Conservation (phyloP, 2,888 invertebrate genomes). For the Carabus problematicus region DNA sequence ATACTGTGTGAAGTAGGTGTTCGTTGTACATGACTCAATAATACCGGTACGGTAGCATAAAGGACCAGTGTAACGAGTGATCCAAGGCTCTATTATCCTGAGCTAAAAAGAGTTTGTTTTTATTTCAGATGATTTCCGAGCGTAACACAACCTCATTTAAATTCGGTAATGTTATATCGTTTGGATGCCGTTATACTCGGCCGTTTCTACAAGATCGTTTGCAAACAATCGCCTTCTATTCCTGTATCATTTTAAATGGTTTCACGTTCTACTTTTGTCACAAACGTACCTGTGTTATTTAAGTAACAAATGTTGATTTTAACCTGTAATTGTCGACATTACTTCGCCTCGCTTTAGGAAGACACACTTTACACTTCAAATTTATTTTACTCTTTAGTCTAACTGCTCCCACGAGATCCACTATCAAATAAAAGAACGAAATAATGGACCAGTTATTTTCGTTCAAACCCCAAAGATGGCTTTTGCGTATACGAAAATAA, state of each 20-base stretch:
- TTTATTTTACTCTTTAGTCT: conserved; percentile 24
- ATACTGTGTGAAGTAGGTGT: too few species aligned
- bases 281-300: conserved; percentile 21
- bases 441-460: conserved; percentile 11
- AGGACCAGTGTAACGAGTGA: neutral
- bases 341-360: conserved; percentile 18
- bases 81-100: neutral
- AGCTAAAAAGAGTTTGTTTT: conserved; percentile 24
- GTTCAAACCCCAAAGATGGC: neutral
- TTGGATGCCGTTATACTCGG: neutral
- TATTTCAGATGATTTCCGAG: conserved; percentile 23
- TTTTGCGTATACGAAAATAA: too few species aligned
- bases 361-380: conserved; percentile 8
- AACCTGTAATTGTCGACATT: conserved; percentile 28
- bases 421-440: conserved; percentile 3
- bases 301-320: conserved; percentile 35
- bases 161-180: conserved; percentile 24
- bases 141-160: conserved; percentile 22
- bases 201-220: conserved; percentile 25
- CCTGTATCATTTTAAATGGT: conserved; percentile 12
- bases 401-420: conserved; percentile 10
- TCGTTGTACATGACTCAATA: too few species aligned
- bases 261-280: conserved; percentile 23
- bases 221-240: conserved; percentile 18
- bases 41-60: too few species aligned